Percentiles rank a stretch among this genome's conserved stretches.
phyloP scores from a whole-genome alignment of 2,888 invertebrate species.

The Microplitis deprimator region DNA sequence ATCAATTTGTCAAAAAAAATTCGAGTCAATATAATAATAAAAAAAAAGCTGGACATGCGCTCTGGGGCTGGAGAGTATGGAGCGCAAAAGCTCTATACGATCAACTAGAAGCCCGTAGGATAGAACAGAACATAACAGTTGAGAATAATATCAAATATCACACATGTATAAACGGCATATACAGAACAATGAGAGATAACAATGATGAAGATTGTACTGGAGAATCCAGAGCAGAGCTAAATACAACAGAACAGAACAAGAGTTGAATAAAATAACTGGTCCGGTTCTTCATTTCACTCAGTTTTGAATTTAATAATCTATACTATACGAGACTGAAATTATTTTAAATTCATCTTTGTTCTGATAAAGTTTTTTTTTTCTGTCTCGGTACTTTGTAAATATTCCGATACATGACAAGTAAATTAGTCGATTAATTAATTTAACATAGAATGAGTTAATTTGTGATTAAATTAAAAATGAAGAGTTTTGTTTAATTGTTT shows the following conservation, averaged over 20 bases:
- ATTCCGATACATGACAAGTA: background rate
- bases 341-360: too few species aligned
- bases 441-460: background rate
- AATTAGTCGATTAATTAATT: background rate
- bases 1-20: background rate
- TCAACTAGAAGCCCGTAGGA: too few species aligned
- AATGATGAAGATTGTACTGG: background rate
- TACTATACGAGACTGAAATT: too few species aligned
- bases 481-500: background rate
- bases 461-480: background rate
- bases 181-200: background rate
- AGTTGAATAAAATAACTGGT: background rate
- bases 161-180: background rate
- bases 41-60: background rate
- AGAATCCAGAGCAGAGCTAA: background rate
- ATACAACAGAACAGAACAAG: background rate
- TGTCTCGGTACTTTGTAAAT: too few species aligned
- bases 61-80: background rate
- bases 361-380: too few species aligned
- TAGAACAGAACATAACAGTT: too few species aligned
- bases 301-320: background rate
- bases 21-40: background rate
- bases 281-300: background rate
- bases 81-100: background rate
- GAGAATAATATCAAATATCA: too few species aligned